phyloP scores from a whole-genome alignment of 2,113 vertebrate genomes.

The Rhagologus leucostigma region DNA sequence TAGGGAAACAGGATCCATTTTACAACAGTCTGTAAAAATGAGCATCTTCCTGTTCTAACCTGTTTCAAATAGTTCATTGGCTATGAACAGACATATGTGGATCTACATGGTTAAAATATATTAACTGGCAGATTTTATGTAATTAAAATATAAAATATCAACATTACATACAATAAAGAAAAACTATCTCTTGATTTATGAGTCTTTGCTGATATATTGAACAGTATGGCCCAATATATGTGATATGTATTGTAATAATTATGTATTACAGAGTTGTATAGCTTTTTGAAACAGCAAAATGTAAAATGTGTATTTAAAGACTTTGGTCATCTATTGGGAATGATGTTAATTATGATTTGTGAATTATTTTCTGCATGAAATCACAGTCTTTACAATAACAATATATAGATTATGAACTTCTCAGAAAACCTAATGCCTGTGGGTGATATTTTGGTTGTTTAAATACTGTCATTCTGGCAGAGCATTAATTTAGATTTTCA shows the following conservation, averaged over 20 bases:
- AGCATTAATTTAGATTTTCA: constrained; percentile 64
- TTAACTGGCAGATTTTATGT: background rate
- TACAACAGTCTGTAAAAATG: background rate
- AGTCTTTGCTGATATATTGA: constrained; percentile 18
- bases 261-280: background rate
- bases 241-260: background rate
- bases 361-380: constrained; percentile 64
- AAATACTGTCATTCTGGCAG: constrained; percentile 53
- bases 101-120: background rate
- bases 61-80: background rate
- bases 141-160: background rate
- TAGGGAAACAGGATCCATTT: background rate
- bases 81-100: background rate
- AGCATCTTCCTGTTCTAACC: background rate
- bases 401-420: constrained; percentile 65
- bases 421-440: constrained; percentile 55
- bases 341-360: constrained; percentile 44
- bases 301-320: constrained; percentile 33
- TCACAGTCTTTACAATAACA: constrained; percentile 64
- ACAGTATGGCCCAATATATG: background rate
- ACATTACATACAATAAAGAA: background rate
- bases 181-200: background rate
- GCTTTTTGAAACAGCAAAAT: constrained; percentile 35
- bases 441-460: constrained; percentile 66
- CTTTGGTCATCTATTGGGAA: constrained; percentile 26